Conservation (phyloP, 2,888 invertebrate species). For the Salticus scenicus region DNA sequence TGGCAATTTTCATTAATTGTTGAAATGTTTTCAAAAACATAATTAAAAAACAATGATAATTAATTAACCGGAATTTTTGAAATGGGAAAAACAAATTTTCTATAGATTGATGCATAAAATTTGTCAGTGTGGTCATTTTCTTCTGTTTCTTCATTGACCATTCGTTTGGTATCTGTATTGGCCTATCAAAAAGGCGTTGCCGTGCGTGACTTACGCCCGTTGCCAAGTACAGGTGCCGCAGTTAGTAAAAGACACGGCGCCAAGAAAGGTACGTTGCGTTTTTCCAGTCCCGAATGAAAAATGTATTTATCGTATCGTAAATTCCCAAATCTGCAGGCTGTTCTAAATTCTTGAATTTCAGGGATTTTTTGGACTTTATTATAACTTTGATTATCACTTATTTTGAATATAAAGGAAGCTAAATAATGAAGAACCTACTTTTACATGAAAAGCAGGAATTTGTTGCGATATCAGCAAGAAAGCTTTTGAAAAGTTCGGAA, state of each 20-base stretch:
- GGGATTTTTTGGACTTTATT: neutral
- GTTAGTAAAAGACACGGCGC: neutral
- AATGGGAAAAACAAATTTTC: no score
- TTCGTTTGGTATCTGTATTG: neutral
- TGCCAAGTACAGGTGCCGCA: conserved; percentile 54
- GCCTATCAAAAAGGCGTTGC: conserved; percentile 60
- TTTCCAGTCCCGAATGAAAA: neutral
- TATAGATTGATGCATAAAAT: no score
- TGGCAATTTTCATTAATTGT: no score
- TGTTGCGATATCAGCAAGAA: no score
- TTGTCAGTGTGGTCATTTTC: neutral
- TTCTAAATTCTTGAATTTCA: neutral
- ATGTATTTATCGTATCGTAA: neutral
- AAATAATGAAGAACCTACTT: no score
- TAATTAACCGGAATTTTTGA: no score
- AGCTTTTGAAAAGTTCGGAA: neutral
- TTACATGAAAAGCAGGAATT: no score
- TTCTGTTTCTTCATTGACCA: neutral
- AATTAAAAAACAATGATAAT: no score
- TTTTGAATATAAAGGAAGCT: no score
- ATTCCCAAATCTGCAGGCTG: neutral
- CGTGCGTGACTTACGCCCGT: conserved; percentile 54
- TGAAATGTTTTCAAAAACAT: no score
- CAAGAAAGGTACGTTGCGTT: neutral
- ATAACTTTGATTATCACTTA: no score